Evolutionary conservation across 2,888 invertebrate species (phyloP), one percentile per base, ranked within the genome.

Genomic region (Meiosimyza decipiens): DNA sequence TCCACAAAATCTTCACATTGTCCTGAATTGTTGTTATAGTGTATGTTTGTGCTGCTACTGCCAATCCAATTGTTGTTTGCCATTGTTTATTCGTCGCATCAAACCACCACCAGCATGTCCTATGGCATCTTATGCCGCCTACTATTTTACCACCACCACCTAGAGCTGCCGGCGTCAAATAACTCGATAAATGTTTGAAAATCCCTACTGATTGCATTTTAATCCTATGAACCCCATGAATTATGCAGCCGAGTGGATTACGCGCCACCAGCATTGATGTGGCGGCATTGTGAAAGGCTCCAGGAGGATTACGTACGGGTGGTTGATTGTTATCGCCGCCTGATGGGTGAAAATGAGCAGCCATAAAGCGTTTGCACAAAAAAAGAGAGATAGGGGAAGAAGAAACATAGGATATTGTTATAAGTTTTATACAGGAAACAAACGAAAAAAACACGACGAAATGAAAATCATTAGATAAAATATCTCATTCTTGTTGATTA

Each of bases 251-350:
- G 80, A 85, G 82, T 82, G 82, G 83, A 82, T 84, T 85, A 83
- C 82, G 78, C 77, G 82, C 82, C 76, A 82, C 82, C 82, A 84
- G 80, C 18, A 18, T 49, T 22, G 64, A 47, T 13, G 63, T 50
- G 28, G 71, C 71, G 50, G 83, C 82, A 82, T 87, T 87, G 82
- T 87, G 87, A 81, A 85, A 87, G 79, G 87, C 87, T 81, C 87
- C 87, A 54, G 87, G 87, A 77, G 87, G 86, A 85, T 87, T 86
- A 80, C 87, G 87, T 80, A 87, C 83, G 76, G 86, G 84, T 79
- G 86, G 83, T 80, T 86, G 86, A 82, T 83, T 84, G 81, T 83
- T 84, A 82, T 86, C 85, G 80, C 82, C 85, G 54, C 63, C 71
- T 71, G 71, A 11, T 12, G 7, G 28, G 40, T n/a, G 22, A 62